Base-by-base conservation (phyloP, 2,797 vertebrate genomes). In the Telmatherina bonti region DNA sequence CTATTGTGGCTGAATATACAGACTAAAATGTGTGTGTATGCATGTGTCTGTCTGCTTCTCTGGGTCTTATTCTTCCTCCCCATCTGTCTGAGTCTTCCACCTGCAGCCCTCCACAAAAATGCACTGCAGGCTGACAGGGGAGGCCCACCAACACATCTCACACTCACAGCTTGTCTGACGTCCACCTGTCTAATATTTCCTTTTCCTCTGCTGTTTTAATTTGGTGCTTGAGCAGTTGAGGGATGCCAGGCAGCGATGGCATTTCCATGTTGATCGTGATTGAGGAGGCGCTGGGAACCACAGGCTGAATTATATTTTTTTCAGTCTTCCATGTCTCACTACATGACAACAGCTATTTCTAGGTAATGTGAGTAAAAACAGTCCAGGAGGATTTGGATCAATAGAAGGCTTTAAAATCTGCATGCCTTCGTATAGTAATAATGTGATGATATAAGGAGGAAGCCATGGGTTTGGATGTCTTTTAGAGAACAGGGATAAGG, bases 1-100 rank as follows among this genome's bases (percentile, higher is more conserved):
- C 98, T 6, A 98, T 99, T 53, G 98, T 99, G 82, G 97, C 98
- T 0, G 98, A 99, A 93, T 99, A 99, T 72, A 97, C 98, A 86
- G 97, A 99, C 96, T 99, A 91, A 88, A 78, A 36, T 47, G 72
- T 77, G 71, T 55, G 53, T 26, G 61, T 29, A 11, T 59, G 51
- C 22, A 57, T 27, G 12, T 58, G 56, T 54, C 43, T 56, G 60
- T 56, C 36, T 10, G 45, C 62, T 72, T 75, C 27, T 78, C 67
- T 67, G 76, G 63, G 65, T 62, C 58, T 73, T 72, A 70, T 77
- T 53, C 58, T 72, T 70, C 62, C 76, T 74, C 53, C 71, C 70
- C 12, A 9, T 60, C 81, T 70, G 76, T 74, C 85, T 45, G 78
- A 89, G 85, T 92, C 91, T 90, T 90, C 85, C 86, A 84, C 83